Percentiles rank a stretch among this genome's conserved stretches.
phyloP scores from a whole-genome alignment of 2,113 vertebrate species.

The Ptychochromis oligacanthus region DNA sequence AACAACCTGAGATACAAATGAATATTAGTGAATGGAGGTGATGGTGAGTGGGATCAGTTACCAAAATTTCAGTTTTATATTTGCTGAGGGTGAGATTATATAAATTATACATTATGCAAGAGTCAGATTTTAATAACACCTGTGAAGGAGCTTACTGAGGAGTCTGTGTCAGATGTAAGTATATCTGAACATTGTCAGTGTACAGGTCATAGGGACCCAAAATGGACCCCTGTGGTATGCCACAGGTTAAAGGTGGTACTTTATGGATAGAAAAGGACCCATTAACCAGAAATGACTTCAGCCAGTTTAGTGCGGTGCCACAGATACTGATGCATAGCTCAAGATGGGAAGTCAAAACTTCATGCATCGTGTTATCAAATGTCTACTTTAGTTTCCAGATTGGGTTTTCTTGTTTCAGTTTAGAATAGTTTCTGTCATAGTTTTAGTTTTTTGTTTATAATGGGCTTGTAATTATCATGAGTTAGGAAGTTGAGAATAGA shows the following conservation, averaged over 20 bases:
- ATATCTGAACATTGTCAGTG: neutral
- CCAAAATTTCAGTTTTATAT: neutral
- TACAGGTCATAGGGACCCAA: neutral
- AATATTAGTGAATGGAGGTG: neutral
- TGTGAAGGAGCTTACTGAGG: neutral
- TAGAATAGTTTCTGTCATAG: neutral
- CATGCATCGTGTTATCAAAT: no score
- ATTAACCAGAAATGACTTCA: neutral
- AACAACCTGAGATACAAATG: neutral
- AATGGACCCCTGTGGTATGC: no score
- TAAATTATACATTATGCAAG: neutral
- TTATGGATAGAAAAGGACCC: neutral
- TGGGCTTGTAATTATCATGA: rapidly evolving
- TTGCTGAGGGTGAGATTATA: neutral
- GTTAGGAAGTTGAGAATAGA: neutral
- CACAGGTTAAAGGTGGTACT: neutral
- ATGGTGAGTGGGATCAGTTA: neutral
- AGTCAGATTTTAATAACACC: neutral
- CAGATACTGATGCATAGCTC: neutral
- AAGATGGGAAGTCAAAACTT: no score
- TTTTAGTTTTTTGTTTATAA: neutral
- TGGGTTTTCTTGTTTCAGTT: neutral
- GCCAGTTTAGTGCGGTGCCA: neutral
- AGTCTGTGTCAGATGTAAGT: no score
- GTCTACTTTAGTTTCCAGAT: neutral